Evolutionary conservation across 2,888 invertebrate genomes (phyloP).

Genomic region (Lomographa bimaculata): DNA sequence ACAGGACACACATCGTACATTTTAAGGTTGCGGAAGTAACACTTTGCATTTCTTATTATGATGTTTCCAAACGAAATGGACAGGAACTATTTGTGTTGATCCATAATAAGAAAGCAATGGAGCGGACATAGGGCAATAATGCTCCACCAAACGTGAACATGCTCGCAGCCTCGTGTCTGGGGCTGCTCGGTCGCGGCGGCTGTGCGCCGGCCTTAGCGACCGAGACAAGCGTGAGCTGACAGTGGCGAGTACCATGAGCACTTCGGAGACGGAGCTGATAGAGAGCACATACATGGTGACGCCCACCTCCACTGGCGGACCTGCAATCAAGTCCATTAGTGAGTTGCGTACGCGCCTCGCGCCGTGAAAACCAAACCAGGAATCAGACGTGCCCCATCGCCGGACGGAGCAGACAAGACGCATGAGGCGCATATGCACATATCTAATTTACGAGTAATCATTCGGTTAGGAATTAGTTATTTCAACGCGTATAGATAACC

Average conservation of each 20-base stretch:
- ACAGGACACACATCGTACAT: constrained; percentile 72
- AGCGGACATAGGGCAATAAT: constrained; percentile 73
- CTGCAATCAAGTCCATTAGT: constrained; percentile 88
- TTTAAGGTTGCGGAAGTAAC: constrained; percentile 57
- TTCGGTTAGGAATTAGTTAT: no score
- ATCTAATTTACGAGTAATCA: constrained; percentile 5
- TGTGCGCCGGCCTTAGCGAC: constrained; percentile 60
- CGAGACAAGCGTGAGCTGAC: constrained; percentile 79
- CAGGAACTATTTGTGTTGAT: constrained; percentile 41
- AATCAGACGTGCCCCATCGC: constrained; percentile 71
- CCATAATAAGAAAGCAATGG: constrained; percentile 81
- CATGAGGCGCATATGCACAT: constrained; percentile 54
- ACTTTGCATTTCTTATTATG: constrained; percentile 77
- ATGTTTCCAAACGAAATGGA: constrained; percentile 43
- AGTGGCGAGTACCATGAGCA: constrained; percentile 94
- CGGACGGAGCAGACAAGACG: constrained; percentile 46
- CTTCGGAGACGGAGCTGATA: constrained; percentile 99
- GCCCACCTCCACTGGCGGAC: constrained; percentile 98
- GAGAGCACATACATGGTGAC: constrained; percentile 99
- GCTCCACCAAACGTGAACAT: constrained; percentile 79
- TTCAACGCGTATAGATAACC: no score
- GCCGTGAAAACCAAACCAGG: constrained; percentile 76
- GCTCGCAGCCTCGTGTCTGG: constrained; percentile 83
- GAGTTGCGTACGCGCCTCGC: constrained; percentile 65
- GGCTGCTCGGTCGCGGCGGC: constrained; percentile 80